Conservation (phyloP, 2,888 invertebrate genomes). For the Dorcus parallelipipedus region DNA sequence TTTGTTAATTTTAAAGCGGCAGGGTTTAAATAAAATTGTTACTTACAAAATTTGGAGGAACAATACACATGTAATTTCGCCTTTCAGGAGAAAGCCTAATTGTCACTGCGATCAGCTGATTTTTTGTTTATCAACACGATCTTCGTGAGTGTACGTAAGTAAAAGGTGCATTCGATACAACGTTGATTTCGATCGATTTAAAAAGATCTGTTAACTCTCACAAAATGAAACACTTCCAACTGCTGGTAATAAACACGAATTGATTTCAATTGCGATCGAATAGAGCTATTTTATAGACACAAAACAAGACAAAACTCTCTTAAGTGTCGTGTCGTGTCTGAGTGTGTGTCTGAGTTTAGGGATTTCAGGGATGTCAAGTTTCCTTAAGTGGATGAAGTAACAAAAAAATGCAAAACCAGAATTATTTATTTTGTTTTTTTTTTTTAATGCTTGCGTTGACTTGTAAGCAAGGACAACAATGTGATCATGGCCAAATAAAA, state of each 20-base stretch:
- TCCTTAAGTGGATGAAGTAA: slow-evolving; percentile 23
- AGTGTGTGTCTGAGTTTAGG: slow-evolving; percentile 15
- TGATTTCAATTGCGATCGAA: no score
- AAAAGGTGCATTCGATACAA: no score
- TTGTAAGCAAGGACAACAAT: no score
- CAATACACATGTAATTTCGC: slow-evolving; percentile 23
- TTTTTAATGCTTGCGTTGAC: background rate
- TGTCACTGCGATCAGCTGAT: slow-evolving; percentile 27
- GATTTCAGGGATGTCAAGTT: slow-evolving; percentile 22
- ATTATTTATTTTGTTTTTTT: background rate
- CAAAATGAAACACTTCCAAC: no score
- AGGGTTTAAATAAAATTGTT: background rate
- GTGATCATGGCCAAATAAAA: no score
- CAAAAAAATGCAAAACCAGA: background rate
- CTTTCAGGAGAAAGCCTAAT: slow-evolving; percentile 12
- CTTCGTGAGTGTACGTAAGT: background rate
- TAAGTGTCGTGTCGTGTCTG: no score
- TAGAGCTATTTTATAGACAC: no score
- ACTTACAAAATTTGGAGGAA: slow-evolving; percentile 17
- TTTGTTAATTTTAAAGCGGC: background rate
- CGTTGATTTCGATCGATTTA: no score
- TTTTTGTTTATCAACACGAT: slow-evolving; percentile 29
- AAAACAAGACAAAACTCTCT: slow-evolving; percentile 1
- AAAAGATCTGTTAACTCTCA: no score
- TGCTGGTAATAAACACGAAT: no score